These are phyloP conservation scores for Pleuronectes platessa DNA, from an alignment of 2,113 vertebrate species.

Conservation along the genomic window DNA sequence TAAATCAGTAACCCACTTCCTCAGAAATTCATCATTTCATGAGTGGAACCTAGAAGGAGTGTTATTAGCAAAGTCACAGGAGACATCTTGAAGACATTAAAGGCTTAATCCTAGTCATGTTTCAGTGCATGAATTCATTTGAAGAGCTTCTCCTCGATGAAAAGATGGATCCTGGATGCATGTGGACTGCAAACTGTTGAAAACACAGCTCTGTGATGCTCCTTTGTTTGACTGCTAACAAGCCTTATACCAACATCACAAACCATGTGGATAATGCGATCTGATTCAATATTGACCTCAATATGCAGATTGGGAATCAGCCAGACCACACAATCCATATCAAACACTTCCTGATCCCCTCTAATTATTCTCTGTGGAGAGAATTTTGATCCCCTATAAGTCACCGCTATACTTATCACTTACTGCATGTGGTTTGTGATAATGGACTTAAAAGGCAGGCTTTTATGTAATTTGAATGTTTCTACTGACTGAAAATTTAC, in stretches of 20 bases:
- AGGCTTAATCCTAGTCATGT: no score
- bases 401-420: background rate
- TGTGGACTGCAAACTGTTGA: no score
- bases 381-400: background rate
- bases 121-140: no score
- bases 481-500: background rate
- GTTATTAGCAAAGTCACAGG: constrained; percentile 27
- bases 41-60: constrained; percentile 21
- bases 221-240: no score
- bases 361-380: background rate
- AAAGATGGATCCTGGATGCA: no score
- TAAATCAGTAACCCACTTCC: constrained; percentile 25
- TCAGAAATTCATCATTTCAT: constrained; percentile 23
- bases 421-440: background rate
- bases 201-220: no score
- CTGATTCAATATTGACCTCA: background rate
- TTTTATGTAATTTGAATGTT: background rate
- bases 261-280: background rate
- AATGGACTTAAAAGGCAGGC: background rate
- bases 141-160: no score
- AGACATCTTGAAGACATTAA: background rate
- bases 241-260: background rate
- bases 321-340: background rate
- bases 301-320: background rate
- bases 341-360: background rate